Evolutionary conservation across 2,113 vertebrate genomes (phyloP), one percentile per base, ranked within the genome.

Genomic region (Nematolebias whitei): DNA sequence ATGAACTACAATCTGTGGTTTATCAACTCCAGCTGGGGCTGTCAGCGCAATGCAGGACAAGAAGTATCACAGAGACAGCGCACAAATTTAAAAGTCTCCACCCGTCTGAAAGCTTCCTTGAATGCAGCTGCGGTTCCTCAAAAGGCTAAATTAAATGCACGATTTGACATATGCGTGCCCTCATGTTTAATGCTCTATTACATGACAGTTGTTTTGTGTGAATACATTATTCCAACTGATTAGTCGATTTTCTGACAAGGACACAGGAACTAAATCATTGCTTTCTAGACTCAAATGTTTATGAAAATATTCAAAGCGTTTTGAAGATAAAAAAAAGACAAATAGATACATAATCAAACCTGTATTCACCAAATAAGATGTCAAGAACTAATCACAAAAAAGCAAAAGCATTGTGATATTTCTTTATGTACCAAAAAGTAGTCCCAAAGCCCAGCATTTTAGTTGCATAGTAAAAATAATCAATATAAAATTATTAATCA

Each of bases 21-120:
- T 89, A 83, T 87, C 82, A 74, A 63, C 71, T 83, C 63, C 73
- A 83, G 85, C 81, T 83, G 79, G 44, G 35, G 68, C 78, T 80
- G 79, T 86, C 81, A 78, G 67, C 70, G 76, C 57, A 56, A 63
- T 70, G 39, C 29, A 71, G 48, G 74, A 60, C 64, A 51, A 80
- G 75, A 70, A 63, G 78, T 76, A 70, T 81, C 78, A 80, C 67
- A 80, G 44, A 70, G 76, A 80, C 77, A 75, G 78, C 39, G 26
- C 53, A 48, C 50, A 63, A 77, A 71, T 65, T 78, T 67, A 45
- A 73, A 57, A 11, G 45, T 80, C 75, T 81, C 18, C 22, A 16
- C 16, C 35, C 59, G 47, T 73, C 61, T 57, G 32, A 74, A 18
- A 41, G 5, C 48, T 62, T 74, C 52, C 39, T 62, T 58, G 43